Evolutionary conservation across 37 sponge, comb jelly and placozoan genomes (phyloP).

Genomic region (Agelas oroides): DNA sequence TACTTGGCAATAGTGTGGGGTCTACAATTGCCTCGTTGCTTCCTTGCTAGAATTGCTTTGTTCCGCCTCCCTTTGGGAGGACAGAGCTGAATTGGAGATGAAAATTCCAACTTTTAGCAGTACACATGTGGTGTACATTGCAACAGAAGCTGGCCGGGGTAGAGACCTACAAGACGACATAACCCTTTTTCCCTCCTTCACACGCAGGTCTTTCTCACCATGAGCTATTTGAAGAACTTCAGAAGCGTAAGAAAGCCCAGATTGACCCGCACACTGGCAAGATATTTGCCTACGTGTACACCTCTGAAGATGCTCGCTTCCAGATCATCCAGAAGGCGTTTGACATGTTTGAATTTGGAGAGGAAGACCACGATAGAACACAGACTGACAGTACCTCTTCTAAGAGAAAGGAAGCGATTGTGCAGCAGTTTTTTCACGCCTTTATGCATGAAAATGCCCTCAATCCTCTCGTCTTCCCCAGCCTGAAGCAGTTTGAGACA

Average conservation of each 20-base stretch:
- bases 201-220: constrained; percentile 46
- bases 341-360: constrained; percentile 56
- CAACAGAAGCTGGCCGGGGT: too few species aligned
- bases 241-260: constrained; percentile 61
- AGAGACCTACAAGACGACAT: too few species aligned
- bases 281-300: constrained; percentile 85
- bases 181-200: too few species aligned
- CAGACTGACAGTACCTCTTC: too few species aligned
- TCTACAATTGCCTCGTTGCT: too few species aligned
- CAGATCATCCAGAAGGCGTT: constrained; percentile 41
- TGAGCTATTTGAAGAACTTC: constrained; percentile 57
- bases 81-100: too few species aligned
- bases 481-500: constrained; percentile 76
- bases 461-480: constrained; percentile 87
- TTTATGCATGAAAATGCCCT: constrained; percentile 89
- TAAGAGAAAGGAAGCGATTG: constrained; percentile 30
- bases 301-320: constrained; percentile 37
- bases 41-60: too few species aligned
- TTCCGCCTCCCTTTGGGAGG: too few species aligned
- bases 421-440: constrained; percentile 65
- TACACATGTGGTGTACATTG: too few species aligned
- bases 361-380: neutral
- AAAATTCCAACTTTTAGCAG: too few species aligned
- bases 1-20: too few species aligned
- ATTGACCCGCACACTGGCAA: constrained; percentile 69